Evolutionary conservation across 2,113 vertebrate species (phyloP), one percentile per base, ranked within the genome.

Genomic region (Lates calcarifer): DNA sequence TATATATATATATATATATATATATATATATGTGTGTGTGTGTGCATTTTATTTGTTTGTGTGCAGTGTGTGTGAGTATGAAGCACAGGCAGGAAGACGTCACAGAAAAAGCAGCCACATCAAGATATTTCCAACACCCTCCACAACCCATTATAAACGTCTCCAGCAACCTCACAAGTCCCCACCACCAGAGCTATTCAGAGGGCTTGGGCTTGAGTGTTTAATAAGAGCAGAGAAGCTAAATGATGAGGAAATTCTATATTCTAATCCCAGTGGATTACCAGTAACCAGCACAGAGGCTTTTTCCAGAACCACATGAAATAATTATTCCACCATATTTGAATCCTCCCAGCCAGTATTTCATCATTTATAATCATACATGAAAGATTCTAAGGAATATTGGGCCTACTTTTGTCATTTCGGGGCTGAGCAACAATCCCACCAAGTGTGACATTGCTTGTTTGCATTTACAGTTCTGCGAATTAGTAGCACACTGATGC

Each of bases 241-340:
- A n/a, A n/a, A n/a, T 39, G 71, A 82, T 80, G 78, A 86, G 72
- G 76, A 82, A 83, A 87, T 60, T 6, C 57, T 55, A 29, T 29
- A 39, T 63, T 85, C 39, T 65, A 64, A 82, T 83, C 71, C 71
- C 63, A 79, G 31, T 18, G 75, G 12, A 17, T 74, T 56, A 47
- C 0, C 3, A 65, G 10, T 47, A 77, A 79, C 55, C 43, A 74
- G 33, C 53, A 41, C 20, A 26, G 29, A 62, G 13, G 22, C 5
- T 28, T 79, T 65, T 49, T 62, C 24, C 73, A 57, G 18, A 85
- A 37, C 47, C 72, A 76, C 66, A 73, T 63, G 2, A 67, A 76
- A 62, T 67, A 83, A 77, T 37, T 26, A 77, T 67, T 14, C 28
- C 35, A 37, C 29, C 49, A 77, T 57, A 33, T 55, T 82, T 18